These are phyloP conservation scores for Aphis craccivora DNA, from an alignment of 1,140 invertebrate species.

Conservation along the genomic window DNA sequence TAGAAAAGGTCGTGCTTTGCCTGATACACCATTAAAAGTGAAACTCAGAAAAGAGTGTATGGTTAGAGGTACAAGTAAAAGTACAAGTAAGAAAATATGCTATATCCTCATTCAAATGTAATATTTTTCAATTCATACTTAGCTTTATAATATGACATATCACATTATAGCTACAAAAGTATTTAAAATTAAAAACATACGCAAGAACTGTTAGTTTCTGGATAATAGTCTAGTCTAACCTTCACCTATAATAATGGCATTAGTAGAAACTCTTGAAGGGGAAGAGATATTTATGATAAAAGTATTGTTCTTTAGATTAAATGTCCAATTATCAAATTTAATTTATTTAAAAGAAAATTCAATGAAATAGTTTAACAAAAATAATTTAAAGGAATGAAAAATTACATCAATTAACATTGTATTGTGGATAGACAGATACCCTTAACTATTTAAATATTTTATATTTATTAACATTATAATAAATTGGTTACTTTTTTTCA, in stretches of 20 bases:
- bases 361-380: background rate
- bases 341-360: background rate
- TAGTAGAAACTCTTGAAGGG: background rate
- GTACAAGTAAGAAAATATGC: constrained; percentile 52
- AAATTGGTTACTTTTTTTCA: background rate
- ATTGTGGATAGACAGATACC: background rate
- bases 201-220: background rate
- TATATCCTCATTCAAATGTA: constrained; percentile 23
- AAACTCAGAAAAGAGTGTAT: constrained; percentile 93
- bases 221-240: background rate
- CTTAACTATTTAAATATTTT: background rate
- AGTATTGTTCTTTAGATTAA: background rate
- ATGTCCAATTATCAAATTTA: background rate
- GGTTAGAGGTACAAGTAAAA: constrained; percentile 78
- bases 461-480: background rate
- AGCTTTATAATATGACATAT: background rate
- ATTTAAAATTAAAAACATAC: background rate
- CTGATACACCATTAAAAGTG: constrained; percentile 88
- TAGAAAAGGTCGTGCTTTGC: constrained; percentile 76
- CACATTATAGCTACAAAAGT: too few relatives aligned
- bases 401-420: background rate
- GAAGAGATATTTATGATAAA: background rate
- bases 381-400: background rate
- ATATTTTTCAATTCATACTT: background rate
- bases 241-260: background rate